Evolutionary conservation across 2,797 vertebrate genomes (phyloP).

Genomic region (Pseudochromis fuscus): DNA sequence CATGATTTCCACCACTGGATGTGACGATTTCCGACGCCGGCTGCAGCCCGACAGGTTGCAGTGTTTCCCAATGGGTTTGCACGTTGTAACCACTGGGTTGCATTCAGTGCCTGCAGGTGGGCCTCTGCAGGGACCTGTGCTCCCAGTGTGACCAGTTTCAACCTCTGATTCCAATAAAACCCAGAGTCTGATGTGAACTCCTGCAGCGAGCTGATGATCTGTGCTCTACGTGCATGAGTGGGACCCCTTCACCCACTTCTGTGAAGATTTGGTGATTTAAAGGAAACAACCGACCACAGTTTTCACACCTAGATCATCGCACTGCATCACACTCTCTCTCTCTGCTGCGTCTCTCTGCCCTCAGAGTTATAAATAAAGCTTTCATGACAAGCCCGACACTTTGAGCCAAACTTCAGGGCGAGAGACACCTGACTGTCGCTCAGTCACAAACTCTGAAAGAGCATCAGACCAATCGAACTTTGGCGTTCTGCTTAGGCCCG

Average conservation of each 20-base stretch:
- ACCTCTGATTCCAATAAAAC: neutral
- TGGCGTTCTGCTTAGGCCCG: neutral
- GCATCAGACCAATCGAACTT: too few relatives aligned
- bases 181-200: neutral
- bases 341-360: slow-evolving; percentile 20
- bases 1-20: slow-evolving; percentile 19
- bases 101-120: too few relatives aligned
- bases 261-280: slow-evolving; percentile 79
- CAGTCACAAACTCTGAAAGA: too few relatives aligned
- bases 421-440: too few relatives aligned
- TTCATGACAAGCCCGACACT: slow-evolving; percentile 55
- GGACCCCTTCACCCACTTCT: slow-evolving; percentile 75
- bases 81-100: too few relatives aligned
- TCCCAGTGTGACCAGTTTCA: slow-evolving; percentile 12
- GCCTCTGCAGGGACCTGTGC: neutral
- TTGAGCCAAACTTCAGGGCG: slow-evolving; percentile 22
- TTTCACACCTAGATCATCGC: slow-evolving; percentile 79
- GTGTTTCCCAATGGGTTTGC: too few relatives aligned
- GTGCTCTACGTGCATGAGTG: slow-evolving; percentile 29
- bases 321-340: slow-evolving; percentile 45
- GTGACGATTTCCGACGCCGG: slow-evolving; percentile 27
- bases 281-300: slow-evolving; percentile 79
- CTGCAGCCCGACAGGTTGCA: neutral
- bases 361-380: slow-evolving; percentile 58
- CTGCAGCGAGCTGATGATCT: neutral